A percentile compares a stretch with the other conserved stretches of the same genome.
These are phyloP conservation scores for Sitta carolinensis DNA, from an alignment of 2,797 vertebrate species.

Conservation along the genomic window DNA sequence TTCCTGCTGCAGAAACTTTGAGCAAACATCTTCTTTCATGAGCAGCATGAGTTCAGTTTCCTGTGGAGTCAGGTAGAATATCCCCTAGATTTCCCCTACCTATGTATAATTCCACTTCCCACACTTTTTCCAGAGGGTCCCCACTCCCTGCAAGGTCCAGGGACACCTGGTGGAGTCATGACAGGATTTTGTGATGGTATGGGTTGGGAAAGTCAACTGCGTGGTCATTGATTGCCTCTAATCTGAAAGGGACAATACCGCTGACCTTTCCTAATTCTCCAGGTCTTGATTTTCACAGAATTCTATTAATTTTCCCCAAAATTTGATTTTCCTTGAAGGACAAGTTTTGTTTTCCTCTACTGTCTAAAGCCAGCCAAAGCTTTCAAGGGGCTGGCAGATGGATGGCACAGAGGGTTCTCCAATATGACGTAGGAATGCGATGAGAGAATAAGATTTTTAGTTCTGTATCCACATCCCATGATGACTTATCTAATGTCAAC, in stretches of 20 bases:
- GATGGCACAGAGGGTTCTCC: background rate
- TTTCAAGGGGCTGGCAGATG: background rate
- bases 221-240: background rate
- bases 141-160: background rate
- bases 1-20: background rate
- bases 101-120: background rate
- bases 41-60: background rate
- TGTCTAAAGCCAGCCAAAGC: background rate
- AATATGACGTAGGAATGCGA: background rate
- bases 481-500: background rate
- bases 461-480: background rate
- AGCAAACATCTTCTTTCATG: background rate
- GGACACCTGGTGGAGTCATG: rapidly evolving
- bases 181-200: rapidly evolving
- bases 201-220: rapidly evolving
- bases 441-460: background rate
- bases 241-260: background rate
- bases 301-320: background rate
- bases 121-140: background rate
- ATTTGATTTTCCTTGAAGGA: background rate
- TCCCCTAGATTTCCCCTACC: background rate
- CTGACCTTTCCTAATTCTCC: background rate
- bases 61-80: background rate
- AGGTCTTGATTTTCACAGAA: background rate
- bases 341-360: rapidly evolving